A percentile compares a stretch with the other conserved stretches of the same genome.
Conservation (phyloP, 2,113 vertebrate species). For the Tichodroma muraria region DNA sequence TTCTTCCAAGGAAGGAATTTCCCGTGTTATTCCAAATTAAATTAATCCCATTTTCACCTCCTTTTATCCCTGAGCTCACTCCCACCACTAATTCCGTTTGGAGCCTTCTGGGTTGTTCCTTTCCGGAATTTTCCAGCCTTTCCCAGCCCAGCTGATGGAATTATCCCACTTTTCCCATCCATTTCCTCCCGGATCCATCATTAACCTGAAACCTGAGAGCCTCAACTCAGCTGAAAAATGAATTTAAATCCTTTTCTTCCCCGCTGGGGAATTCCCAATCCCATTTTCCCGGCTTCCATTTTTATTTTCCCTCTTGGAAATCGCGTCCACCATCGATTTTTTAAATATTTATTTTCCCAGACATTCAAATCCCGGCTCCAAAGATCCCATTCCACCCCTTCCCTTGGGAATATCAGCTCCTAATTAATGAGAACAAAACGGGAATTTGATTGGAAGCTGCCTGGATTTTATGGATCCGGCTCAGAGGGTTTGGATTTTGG, state of each 20-base stretch:
- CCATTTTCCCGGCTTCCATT: neutral
- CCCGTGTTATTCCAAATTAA: neutral
- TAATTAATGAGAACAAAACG: conserved; percentile 29
- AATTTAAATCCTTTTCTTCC: neutral
- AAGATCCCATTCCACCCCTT: conserved; percentile 4
- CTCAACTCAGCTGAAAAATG: neutral
- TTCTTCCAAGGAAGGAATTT: neutral
- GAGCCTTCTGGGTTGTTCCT: neutral
- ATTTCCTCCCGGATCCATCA: conserved; percentile 11
- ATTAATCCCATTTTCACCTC: neutral
- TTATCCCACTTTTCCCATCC: conserved; percentile 19
- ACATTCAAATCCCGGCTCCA: conserved; percentile 21
- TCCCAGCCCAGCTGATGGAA: conserved; percentile 38
- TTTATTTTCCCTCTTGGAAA: neutral
- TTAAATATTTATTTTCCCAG: neutral
- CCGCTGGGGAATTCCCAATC: neutral
- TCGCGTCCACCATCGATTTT: neutral
- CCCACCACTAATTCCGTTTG: neutral
- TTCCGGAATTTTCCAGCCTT: conserved; percentile 37
- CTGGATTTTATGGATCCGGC: conserved; percentile 3
- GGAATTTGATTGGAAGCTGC: conserved; percentile 51
- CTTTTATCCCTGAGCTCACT: neutral
- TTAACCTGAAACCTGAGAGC: conserved; percentile 47
- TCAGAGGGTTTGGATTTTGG: neutral
- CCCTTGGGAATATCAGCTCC: conserved; percentile 4